Evolutionary conservation across 2,888 invertebrate species (phyloP).

Genomic region (Agrotis segetum): DNA sequence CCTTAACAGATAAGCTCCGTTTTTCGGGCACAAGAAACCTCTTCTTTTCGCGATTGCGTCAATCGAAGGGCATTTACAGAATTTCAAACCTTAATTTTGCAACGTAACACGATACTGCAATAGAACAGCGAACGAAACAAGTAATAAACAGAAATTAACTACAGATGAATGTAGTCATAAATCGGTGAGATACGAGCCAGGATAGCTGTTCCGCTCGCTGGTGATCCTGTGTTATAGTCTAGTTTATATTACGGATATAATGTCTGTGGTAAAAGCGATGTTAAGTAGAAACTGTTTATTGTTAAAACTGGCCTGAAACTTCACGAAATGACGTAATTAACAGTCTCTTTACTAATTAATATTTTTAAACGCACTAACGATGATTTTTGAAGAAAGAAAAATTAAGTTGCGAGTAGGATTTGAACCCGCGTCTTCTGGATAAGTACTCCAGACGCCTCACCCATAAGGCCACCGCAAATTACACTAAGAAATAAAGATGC

Average conservation of each 20-base stretch:
- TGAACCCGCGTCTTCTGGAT: too few relatives aligned
- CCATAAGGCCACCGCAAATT: too few relatives aligned
- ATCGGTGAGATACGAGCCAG: constrained; percentile 53
- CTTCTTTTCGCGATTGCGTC: background rate
- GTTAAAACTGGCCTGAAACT: background rate
- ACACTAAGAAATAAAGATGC: too few relatives aligned
- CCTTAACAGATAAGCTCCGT: too few relatives aligned
- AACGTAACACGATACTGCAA: constrained; percentile 25
- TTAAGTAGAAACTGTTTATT: too few relatives aligned
- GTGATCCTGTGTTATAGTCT: constrained; percentile 25
- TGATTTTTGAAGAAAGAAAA: too few relatives aligned
- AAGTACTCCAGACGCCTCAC: too few relatives aligned
- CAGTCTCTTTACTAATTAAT: too few relatives aligned
- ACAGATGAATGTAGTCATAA: constrained; percentile 68
- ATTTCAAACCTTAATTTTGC: background rate
- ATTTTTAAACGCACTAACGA: too few relatives aligned
- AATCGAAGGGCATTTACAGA: background rate
- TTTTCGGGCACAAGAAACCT: background rate
- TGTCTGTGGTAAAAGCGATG: background rate
- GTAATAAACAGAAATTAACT: constrained; percentile 64
- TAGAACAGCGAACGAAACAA: constrained; percentile 38
- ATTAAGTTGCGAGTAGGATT: too few relatives aligned
- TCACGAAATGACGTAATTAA: background rate
- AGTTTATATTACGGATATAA: constrained; percentile 24
- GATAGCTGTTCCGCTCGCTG: constrained; percentile 13